These are phyloP conservation scores for Capitella teleta DNA, from an alignment of 1,140 invertebrate genomes.

Conservation along the genomic window DNA sequence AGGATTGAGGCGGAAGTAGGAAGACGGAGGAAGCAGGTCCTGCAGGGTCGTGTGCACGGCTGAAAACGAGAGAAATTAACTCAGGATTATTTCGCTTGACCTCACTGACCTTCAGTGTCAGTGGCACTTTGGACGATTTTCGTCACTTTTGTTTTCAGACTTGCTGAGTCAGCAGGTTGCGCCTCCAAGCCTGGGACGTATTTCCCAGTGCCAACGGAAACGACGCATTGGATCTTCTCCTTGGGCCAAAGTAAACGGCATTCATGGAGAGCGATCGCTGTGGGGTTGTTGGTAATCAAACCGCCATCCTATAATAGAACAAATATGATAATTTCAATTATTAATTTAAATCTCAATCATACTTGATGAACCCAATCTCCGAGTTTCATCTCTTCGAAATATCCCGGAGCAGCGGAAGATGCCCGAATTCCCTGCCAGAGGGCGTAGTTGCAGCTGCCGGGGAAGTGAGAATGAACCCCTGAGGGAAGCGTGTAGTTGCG, in stretches of 20 bases:
- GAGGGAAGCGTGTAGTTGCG: slow-evolving; percentile 75
- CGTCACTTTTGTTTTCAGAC: slow-evolving; percentile 64
- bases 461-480: slow-evolving; percentile 62
- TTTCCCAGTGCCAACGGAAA: slow-evolving; percentile 76
- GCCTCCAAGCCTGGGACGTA: slow-evolving; percentile 35
- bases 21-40: slow-evolving; percentile 63
- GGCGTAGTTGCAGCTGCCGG: slow-evolving; percentile 59
- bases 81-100: background rate
- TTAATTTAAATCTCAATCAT: slow-evolving; percentile 22
- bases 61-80: slow-evolving; percentile 18
- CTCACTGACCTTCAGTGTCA: slow-evolving; percentile 63
- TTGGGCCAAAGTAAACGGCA: slow-evolving; percentile 64
- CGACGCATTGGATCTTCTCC: slow-evolving; percentile 65
- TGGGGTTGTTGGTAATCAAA: slow-evolving; percentile 80
- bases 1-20: slow-evolving; percentile 84
- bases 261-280: slow-evolving; percentile 78
- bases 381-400: slow-evolving; percentile 75
- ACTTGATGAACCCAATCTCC: slow-evolving; percentile 70
- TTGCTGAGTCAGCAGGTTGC: slow-evolving; percentile 12
- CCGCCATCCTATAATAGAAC: slow-evolving; percentile 59
- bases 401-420: slow-evolving; percentile 82
- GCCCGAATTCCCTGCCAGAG: slow-evolving; percentile 83
- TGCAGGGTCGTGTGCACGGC: slow-evolving; percentile 60
- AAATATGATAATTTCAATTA: no score
- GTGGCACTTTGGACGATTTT: slow-evolving; percentile 82